Percentiles rank a stretch among this genome's conserved stretches.
Conservation (phyloP, 2,888 invertebrate genomes). For the Boloria euphrosyne region DNA sequence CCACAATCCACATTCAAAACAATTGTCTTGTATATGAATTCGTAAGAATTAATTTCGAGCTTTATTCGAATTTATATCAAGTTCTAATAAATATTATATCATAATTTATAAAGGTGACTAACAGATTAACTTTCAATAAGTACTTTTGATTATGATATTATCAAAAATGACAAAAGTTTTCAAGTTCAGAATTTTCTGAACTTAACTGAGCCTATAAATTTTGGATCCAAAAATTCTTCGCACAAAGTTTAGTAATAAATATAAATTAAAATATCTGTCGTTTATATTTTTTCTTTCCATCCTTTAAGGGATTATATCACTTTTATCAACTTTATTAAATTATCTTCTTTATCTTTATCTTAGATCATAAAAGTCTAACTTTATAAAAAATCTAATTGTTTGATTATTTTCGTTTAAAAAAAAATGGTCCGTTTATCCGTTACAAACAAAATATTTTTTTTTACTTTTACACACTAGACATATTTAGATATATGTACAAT, state of each 20-base stretch:
- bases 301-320: no score
- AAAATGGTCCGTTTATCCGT: no score
- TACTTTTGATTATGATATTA: conserved; percentile 59
- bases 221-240: conserved; percentile 29
- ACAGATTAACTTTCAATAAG: conserved; percentile 52
- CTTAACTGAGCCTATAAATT: conserved; percentile 32
- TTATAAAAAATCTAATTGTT: no score
- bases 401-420: no score
- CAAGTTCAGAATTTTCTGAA: conserved; percentile 24
- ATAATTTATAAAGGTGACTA: conserved; percentile 32
- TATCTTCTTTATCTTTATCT: no score
- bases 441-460: no score
- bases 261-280: conserved; percentile 11
- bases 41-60: neutral
- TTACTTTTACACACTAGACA: neutral
- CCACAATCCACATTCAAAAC: no score
- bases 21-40: neutral
- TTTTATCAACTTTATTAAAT: no score
- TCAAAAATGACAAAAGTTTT: conserved; percentile 40
- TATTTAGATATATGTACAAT: neutral
- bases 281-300: neutral
- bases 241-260: conserved; percentile 28
- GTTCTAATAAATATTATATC: neutral
- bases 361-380: no score
- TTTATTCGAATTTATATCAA: neutral